Percentiles rank a stretch among this genome's conserved stretches.
Conservation (phyloP, 2,113 vertebrate species). For the rabbit (Oryctolagus cuniculus) region mOryCun1.1 NC_091448.1:39790501-39791000, state of each 20-base stretch:
- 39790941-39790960: neutral
- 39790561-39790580: too few species aligned
- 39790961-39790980: too few species aligned
- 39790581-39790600: neutral
- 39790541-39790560: fast-evolving
- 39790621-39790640: fast-evolving
- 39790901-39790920: fast-evolving
- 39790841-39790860: neutral
- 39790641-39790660: neutral
- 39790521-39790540: neutral
- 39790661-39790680: neutral
- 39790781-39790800: neutral
- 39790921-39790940: neutral
- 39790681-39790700: neutral
- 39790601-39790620: fast-evolving
- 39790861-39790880: neutral
- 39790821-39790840: neutral
- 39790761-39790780: neutral
- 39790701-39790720: neutral
- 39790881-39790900: fast-evolving
- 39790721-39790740: neutral
- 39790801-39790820: slow-evolving; percentile 1
- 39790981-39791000: neutral
- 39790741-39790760: neutral
- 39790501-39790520: neutral